Base-by-base conservation (phyloP, 2,797 vertebrate genomes). In the Rhinoraja longicauda region DNA sequence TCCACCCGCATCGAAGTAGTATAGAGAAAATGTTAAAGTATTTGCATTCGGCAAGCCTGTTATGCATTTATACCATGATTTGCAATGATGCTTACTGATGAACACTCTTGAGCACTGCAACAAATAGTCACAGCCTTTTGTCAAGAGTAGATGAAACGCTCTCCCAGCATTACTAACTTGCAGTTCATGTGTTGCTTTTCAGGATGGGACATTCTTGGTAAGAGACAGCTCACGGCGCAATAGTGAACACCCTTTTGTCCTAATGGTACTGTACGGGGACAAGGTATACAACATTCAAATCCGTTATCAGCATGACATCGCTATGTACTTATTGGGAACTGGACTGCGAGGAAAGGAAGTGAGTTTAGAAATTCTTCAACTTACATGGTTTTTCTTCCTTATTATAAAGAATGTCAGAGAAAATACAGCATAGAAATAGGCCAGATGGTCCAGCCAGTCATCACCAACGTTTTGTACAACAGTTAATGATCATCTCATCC, bases 211-310 rank as follows among this genome's bases (percentile, higher is more conserved):
- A 0, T 99, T 97, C 94, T 96, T 99, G 94, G 98, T 99, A 93
- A 97, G 99, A 94, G 97, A 99, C 96, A 99, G 98, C 95, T 98
- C 97, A 67, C 97, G 95, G 76, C 97, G 97, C 94, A 96, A 95
- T 10, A 0, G 75, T 1, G 94, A 94, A 67, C 98, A 99, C 93
- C 99, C 99, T 0, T 99, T 97, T 59, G 99, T 99, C 0, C 97
- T 99, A 93, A 99, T 99, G 99, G 98, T 99, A 32, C 94, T 98
- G 93, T 98, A 98, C 96, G 97, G 97, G 95, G 95, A 96, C 64
- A 99, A 99, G 94, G 99, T 99, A 88, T 99, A 97, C 95, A 99
- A 99, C 95, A 97, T 99, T 95, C 98, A 98, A 96, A 99, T 99
- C 94, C 96, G 98, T 15, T 97, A 96, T 93, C 95, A 96, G 93